A percentile compares a stretch with the other conserved stretches of the same genome.
Conservation (phyloP, 2,797 vertebrate species). For the Furcifer pardalis region DNA sequence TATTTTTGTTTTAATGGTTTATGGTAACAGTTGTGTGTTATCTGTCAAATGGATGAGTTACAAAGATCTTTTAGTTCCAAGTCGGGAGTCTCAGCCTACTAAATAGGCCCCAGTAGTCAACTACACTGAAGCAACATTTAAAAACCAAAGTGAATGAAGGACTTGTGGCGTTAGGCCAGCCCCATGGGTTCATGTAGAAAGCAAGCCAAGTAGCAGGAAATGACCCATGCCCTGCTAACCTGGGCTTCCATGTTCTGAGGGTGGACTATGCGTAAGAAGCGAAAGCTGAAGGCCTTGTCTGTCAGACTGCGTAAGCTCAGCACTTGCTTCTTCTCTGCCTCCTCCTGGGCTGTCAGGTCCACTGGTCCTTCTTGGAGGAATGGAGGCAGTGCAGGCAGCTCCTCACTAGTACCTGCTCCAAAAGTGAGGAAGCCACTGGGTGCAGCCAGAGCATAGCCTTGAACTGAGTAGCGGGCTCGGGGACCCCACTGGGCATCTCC, state of each 20-base stretch:
- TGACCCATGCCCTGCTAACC: conserved; percentile 43
- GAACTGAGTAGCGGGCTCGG: not conserved
- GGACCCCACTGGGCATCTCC: not conserved
- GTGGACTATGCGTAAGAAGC: conserved; percentile 43
- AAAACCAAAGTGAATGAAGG: too few relatives aligned
- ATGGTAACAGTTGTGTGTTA: not conserved
- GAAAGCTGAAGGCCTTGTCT: conserved; percentile 47
- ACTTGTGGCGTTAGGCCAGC: not conserved
- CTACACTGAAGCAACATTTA: not conserved
- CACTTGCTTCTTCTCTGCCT: conserved; percentile 34
- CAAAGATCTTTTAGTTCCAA: not conserved
- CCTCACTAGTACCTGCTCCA: not conserved
- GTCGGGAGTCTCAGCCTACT: too few relatives aligned
- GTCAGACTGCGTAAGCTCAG: conserved; percentile 47
- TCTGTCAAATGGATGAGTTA: too few relatives aligned
- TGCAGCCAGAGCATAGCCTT: not conserved
- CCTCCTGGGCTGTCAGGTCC: conserved; percentile 33
- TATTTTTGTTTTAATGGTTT: too few relatives aligned
- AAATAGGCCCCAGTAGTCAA: not conserved
- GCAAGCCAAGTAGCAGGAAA: conserved; percentile 50
- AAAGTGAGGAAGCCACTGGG: conserved; percentile 27
- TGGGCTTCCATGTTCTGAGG: conserved; percentile 52
- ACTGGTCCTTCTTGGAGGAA: conserved; percentile 39
- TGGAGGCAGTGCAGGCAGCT: not conserved
- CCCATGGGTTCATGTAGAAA: conserved; percentile 31